phyloP scores from a whole-genome alignment of 2,797 vertebrate genomes.

The Melanotaenia parkinsoni region DNA sequence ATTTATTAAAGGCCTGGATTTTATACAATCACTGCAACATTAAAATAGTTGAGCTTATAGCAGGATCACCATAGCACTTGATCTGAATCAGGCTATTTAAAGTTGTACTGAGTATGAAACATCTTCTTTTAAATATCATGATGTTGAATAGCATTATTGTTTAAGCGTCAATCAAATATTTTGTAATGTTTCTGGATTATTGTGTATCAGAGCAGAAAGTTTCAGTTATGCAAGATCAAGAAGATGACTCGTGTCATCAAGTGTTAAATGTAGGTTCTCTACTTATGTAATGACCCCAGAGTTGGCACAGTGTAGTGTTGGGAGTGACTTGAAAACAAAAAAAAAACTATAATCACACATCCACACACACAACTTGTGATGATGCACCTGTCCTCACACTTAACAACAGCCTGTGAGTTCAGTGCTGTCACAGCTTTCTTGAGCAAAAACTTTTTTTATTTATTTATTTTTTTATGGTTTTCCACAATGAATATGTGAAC shows the following conservation, averaged over 20 bases:
- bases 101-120: not conserved
- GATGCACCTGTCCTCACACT: not conserved
- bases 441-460: constrained; percentile 1
- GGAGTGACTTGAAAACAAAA: constrained; percentile 5
- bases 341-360: not conserved
- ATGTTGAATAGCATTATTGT: constrained; percentile 4
- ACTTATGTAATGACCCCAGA: constrained; percentile 3
- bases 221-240: constrained; percentile 2
- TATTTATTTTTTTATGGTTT: not conserved
- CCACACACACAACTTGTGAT: not conserved
- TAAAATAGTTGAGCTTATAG: not conserved
- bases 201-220: not conserved
- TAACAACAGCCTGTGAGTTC: not conserved
- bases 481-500: not conserved
- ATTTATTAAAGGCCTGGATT: constrained; percentile 3
- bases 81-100: constrained; percentile 2
- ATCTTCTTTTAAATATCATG: constrained; percentile 7
- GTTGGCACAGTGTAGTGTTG: not conserved
- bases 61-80: not conserved
- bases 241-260: not conserved
- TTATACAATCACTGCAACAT: not conserved
- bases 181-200: constrained; percentile 1
- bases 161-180: constrained; percentile 2
- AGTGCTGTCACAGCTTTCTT: not conserved
- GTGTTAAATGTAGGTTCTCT: not conserved